Conservation (phyloP, 92 coral and sea anemone genomes). For the Porites lobata region DNA sequence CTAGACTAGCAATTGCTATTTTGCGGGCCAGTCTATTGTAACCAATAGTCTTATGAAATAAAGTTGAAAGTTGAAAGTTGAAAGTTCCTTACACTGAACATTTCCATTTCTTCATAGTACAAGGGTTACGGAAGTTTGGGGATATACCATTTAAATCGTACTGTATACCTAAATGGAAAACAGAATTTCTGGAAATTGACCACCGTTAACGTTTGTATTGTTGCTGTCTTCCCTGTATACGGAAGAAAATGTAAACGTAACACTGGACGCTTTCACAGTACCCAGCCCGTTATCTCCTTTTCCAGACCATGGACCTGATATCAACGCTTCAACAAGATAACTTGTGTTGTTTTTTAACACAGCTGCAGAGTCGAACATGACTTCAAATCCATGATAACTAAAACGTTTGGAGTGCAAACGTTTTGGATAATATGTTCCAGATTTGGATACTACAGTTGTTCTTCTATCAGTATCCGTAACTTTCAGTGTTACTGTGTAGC, state of each 20-base stretch:
- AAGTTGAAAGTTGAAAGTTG: no score
- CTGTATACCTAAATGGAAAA: no score
- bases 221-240: no score
- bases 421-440: conserved; percentile 2
- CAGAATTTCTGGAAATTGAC: conserved; percentile 20
- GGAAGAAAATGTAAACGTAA: background rate
- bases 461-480: background rate
- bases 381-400: conserved; percentile 5
- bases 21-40: no score
- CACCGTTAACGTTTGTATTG: background rate
- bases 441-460: background rate
- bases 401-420: background rate
- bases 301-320: background rate
- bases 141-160: background rate
- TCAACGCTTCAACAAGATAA: background rate
- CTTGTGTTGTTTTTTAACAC: background rate
- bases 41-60: no score
- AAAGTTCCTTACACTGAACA: no score
- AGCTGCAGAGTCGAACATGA: background rate
- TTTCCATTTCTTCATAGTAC: no score
- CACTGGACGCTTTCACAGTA: background rate
- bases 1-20: no score
- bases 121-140: no score
- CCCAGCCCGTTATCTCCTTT: background rate
- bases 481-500: background rate